These are phyloP conservation scores for human DNA, from an alignment of 2,113 vertebrate species.

Conservation along the genomic window DNA sequence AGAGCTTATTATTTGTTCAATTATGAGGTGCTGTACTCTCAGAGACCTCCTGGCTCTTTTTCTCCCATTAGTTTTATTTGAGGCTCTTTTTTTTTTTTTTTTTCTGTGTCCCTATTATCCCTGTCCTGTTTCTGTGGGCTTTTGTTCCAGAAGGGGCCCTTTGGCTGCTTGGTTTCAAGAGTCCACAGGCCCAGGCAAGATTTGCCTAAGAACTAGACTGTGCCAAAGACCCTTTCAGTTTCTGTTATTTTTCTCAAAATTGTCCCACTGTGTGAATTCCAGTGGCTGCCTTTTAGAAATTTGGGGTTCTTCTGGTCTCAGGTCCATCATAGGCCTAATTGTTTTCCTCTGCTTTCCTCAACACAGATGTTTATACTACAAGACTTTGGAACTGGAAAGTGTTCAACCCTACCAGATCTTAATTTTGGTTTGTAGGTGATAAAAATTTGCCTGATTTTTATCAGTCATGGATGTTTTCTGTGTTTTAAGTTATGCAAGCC, in stretches of 20 bases:
- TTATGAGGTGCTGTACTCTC: not conserved
- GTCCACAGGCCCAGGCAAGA: not conserved
- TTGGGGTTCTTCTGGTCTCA: not conserved
- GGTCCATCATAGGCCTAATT: not conserved
- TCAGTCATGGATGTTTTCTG: not conserved
- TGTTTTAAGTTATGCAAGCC: not conserved
- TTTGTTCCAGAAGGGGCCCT: not conserved
- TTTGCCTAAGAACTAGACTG: not conserved
- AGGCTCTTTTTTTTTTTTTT: not conserved
- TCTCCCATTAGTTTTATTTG: not conserved
- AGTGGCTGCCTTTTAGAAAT: not conserved
- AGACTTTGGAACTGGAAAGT: not conserved
- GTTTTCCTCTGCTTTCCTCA: not conserved
- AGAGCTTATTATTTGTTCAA: not conserved
- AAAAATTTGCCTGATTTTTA: not conserved
- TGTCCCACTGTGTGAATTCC: not conserved
- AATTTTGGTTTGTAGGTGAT: not conserved
- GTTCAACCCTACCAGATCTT: not conserved
- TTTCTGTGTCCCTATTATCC: not conserved
- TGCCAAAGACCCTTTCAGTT: not conserved
- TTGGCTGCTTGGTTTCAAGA: not conserved
- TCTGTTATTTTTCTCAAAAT: not conserved
- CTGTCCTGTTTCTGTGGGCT: not conserved
- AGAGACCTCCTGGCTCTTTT: not conserved
- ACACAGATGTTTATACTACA: not conserved